phyloP scores from a whole-genome alignment of 2,797 vertebrate genomes.

The Smutsia temminckii region DNA sequence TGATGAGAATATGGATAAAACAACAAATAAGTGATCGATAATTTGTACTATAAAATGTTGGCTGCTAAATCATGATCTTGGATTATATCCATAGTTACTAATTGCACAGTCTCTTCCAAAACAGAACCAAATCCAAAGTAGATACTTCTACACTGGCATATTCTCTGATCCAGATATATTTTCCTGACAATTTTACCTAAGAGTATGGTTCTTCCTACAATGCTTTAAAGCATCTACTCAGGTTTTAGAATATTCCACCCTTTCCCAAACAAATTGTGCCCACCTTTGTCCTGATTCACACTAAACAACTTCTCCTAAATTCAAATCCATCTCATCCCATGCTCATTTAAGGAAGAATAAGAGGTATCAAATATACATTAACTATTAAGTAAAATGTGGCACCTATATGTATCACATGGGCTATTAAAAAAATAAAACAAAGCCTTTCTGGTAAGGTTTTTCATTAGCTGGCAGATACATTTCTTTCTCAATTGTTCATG shows the following conservation, averaged over 20 bases:
- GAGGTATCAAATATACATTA: neutral
- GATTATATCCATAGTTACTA: neutral
- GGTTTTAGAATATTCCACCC: neutral
- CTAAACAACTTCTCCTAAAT: neutral
- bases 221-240: neutral
- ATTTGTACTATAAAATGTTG: neutral
- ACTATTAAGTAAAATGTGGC: neutral
- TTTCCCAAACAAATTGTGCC: neutral
- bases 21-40: neutral
- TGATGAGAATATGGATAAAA: neutral
- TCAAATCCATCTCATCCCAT: neutral
- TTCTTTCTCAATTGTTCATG: neutral
- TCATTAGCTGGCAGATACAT: neutral
- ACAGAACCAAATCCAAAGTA: neutral
- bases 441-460: neutral
- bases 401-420: neutral
- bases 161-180: neutral
- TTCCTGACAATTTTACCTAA: neutral
- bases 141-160: neutral
- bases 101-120: neutral
- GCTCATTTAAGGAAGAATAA: neutral
- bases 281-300: neutral
- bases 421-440: neutral
- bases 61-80: neutral
- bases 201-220: neutral